Percentiles rank a stretch among this genome's conserved stretches.
Conservation (phyloP, 2,113 vertebrate species). For the Sinocyclocheilus rhinocerous region DNA sequence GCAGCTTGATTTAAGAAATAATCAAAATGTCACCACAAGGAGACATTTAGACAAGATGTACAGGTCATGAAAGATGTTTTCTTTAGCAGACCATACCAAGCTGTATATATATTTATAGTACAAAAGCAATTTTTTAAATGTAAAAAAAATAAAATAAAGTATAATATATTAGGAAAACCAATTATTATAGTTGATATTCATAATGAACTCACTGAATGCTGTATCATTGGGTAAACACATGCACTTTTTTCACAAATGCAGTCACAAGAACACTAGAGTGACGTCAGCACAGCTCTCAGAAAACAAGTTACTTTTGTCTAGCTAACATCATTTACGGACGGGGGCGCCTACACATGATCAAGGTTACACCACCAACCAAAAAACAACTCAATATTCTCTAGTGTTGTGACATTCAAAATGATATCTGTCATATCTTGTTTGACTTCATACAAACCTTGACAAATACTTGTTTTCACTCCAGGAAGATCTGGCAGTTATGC, state of each 20-base stretch:
- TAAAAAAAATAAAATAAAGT: too few species aligned
- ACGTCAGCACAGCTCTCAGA: background rate
- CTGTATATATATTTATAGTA: too few species aligned
- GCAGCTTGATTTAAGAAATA: background rate
- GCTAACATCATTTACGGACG: background rate
- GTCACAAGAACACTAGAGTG: background rate
- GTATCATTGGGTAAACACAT: background rate
- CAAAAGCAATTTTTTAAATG: too few species aligned
- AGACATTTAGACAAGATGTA: too few species aligned
- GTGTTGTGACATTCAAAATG: background rate
- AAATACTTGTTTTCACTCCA: constrained; percentile 5
- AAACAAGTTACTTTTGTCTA: background rate
- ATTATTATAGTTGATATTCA: background rate
- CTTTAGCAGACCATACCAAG: too few species aligned
- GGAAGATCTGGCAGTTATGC: constrained; percentile 38
- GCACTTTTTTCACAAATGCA: background rate
- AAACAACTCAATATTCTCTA: background rate
- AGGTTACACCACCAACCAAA: background rate
- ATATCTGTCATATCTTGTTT: constrained; percentile 12
- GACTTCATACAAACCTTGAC: background rate
- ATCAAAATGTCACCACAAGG: too few species aligned
- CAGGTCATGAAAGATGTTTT: too few species aligned
- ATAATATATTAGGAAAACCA: background rate
- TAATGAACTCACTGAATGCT: background rate
- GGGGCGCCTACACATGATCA: background rate